phyloP scores from a whole-genome alignment of 2,888 invertebrate genomes.

The Drosophila fungiperda region DNA sequence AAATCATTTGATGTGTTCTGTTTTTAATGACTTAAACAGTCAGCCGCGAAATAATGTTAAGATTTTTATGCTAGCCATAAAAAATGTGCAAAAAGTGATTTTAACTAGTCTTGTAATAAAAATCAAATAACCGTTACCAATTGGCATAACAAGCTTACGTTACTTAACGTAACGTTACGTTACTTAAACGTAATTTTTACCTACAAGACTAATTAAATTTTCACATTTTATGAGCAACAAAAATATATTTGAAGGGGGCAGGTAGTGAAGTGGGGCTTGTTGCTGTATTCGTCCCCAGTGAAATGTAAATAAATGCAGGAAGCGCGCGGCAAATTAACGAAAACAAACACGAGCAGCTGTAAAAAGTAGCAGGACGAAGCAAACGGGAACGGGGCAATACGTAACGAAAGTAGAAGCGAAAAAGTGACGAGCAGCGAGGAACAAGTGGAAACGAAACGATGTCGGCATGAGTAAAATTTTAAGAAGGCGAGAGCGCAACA shows the following conservation, averaged over 20 bases:
- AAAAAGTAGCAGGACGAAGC: constrained; percentile 29
- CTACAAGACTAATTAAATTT: constrained; percentile 79
- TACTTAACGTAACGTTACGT: not conserved
- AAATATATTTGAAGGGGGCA: not conserved
- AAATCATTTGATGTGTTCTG: constrained; percentile 1
- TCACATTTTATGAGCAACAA: constrained; percentile 68
- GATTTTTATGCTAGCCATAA: constrained; percentile 23
- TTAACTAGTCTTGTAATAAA: constrained; percentile 20
- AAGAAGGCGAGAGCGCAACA: constrained; percentile 54
- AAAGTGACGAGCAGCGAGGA: not conserved
- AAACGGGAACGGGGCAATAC: constrained; percentile 2
- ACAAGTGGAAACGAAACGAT: constrained; percentile 26
- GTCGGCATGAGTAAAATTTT: constrained; percentile 74
- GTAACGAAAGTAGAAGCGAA: constrained; percentile 1
- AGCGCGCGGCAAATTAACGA: constrained; percentile 63
- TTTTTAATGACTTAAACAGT: constrained; percentile 8
- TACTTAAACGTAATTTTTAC: constrained; percentile 71
- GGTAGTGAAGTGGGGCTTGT: not conserved
- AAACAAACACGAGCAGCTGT: constrained; percentile 73
- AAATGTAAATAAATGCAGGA: constrained; percentile 69
- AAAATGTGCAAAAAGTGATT: constrained; percentile 12
- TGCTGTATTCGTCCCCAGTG: constrained; percentile 28
- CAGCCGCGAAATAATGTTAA: constrained; percentile 13
- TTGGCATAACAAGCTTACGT: constrained; percentile 15
- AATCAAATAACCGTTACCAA: constrained; percentile 13